Percentiles rank a stretch among this genome's conserved stretches.
These are phyloP conservation scores for Brachyhypopomus occidentalis DNA, from an alignment of 2,113 vertebrate species.

Conservation along the genomic window DNA sequence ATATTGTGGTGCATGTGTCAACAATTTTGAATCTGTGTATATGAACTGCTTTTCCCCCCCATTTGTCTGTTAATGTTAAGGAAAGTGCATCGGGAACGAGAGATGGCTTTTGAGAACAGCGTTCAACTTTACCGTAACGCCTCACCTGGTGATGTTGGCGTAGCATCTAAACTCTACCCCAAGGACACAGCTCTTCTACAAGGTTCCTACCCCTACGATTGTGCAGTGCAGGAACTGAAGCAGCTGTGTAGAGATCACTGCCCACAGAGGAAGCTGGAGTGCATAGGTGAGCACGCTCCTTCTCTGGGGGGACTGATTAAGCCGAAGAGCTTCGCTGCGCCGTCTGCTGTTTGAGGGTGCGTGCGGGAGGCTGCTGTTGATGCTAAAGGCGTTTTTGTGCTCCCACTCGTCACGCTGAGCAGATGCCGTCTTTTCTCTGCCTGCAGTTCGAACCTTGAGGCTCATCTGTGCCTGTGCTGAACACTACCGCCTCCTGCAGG, in stretches of 20 bases:
- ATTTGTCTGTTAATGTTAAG: slow-evolving; percentile 61
- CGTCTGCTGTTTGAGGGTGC: too few species aligned
- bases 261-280: slow-evolving; percentile 92
- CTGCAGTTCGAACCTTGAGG: slow-evolving; percentile 82
- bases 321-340: too few species aligned
- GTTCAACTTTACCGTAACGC: slow-evolving; percentile 75
- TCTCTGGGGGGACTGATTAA: too few species aligned
- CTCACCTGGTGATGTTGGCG: slow-evolving; percentile 78
- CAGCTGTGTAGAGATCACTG: slow-evolving; percentile 80
- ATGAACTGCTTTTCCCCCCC: not conserved
- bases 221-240: slow-evolving; percentile 82
- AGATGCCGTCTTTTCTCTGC: not conserved
- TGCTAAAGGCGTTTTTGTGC: too few species aligned
- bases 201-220: slow-evolving; percentile 77
- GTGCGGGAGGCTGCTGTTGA: too few species aligned
- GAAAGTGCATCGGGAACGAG: slow-evolving; percentile 75
- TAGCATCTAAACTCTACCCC: slow-evolving; percentile 81
- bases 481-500: slow-evolving; percentile 77
- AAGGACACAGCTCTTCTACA: slow-evolving; percentile 27
- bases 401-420: too few species aligned
- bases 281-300: slow-evolving; percentile 77
- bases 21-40: not conserved
- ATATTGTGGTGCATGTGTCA: too few species aligned
- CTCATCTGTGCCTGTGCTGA: slow-evolving; percentile 90
- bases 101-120: slow-evolving; percentile 77